Base-by-base conservation (phyloP, 2,797 vertebrate species). In the Neosalanx taihuensis region DNA sequence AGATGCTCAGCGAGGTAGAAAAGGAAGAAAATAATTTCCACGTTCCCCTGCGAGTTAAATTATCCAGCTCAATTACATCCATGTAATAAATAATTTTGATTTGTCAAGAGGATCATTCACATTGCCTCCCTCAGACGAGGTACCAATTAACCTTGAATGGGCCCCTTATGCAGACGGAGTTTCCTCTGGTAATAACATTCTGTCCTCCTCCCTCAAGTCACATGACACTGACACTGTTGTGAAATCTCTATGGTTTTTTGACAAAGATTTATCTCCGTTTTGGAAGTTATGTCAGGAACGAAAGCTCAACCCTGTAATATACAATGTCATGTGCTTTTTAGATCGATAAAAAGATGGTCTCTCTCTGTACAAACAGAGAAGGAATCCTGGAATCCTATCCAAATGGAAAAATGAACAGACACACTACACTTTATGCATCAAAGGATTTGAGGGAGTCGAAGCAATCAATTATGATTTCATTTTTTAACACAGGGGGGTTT, bases 131-230 rank as follows among this genome's bases (percentile, higher is more conserved):
- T 46, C 18, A 33, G 26, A 64, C 62, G 64, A 63, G 37, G 56
- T 62, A 41, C 61, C 68, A 79, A 69, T 72, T 33, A 75, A 76
- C 77, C 81, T 66, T 67, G 66, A 53, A 64, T 30, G 72, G 62
- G 49, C 49, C 13, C 31, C 18, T 71, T 1, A 33, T 26, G 67
- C 31, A 69, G 33, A 67, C 37, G 13, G 20, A 18, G 9, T 37
- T 31, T 5, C 10, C 53, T 5, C 15, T 71, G 23, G 66, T 69
- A 51, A 30, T 51, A 72, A 35, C 26, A 37, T 31, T 46, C 56
- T 59, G 33, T 51, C 56, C 33, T 71, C 59, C 12, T 26, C 20
- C 26, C 18, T 35, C 35, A 23, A 23, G 31, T 10, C 35, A 65
- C 13, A 41, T 20, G 33, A 41, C 18, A 37, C 2, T 4, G 7